Conservation (phyloP, 1,140 invertebrate genomes). For the Drosophila eugracilis region DNA sequence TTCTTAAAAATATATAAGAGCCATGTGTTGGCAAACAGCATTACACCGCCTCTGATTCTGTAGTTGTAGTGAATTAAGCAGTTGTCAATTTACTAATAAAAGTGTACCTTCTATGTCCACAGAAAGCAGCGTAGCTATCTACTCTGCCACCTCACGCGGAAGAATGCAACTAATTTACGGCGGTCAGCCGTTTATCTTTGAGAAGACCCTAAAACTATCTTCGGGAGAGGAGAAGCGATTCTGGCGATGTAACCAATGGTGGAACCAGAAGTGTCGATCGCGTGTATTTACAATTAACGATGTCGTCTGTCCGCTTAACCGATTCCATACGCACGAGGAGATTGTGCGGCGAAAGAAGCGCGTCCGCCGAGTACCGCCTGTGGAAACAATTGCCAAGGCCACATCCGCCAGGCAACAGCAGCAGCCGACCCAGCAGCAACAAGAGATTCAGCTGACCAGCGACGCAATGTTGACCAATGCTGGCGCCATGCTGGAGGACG, state of each 20-base stretch:
- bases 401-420: slow-evolving; percentile 39
- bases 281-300: slow-evolving; percentile 83
- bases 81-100: slow-evolving; percentile 20
- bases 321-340: slow-evolving; percentile 83
- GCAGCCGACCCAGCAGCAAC: slow-evolving; percentile 27
- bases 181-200: slow-evolving; percentile 84
- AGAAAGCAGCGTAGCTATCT: slow-evolving; percentile 78
- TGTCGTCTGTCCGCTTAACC: slow-evolving; percentile 75
- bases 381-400: slow-evolving; percentile 34
- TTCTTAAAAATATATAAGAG: slow-evolving; percentile 52
- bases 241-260: slow-evolving; percentile 85
- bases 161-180: slow-evolving; percentile 82
- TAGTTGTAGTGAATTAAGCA: slow-evolving; percentile 15
- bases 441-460: slow-evolving; percentile 47
- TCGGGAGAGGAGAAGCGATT: slow-evolving; percentile 81
- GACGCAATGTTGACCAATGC: slow-evolving; percentile 61
- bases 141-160: slow-evolving; percentile 80
- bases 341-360: slow-evolving; percentile 82
- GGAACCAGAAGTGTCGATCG: slow-evolving; percentile 84
- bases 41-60: slow-evolving; percentile 39
- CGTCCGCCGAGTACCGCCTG: slow-evolving; percentile 60
- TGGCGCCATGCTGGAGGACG: slow-evolving; percentile 45
- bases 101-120: slow-evolving; percentile 11
- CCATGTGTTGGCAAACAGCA: slow-evolving; percentile 43
- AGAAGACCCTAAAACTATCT: slow-evolving; percentile 78